Evolutionary conservation across 2,113 vertebrate species (phyloP), one percentile per base, ranked within the genome.

Genomic region (Tretioscincus oriximinensis): DNA sequence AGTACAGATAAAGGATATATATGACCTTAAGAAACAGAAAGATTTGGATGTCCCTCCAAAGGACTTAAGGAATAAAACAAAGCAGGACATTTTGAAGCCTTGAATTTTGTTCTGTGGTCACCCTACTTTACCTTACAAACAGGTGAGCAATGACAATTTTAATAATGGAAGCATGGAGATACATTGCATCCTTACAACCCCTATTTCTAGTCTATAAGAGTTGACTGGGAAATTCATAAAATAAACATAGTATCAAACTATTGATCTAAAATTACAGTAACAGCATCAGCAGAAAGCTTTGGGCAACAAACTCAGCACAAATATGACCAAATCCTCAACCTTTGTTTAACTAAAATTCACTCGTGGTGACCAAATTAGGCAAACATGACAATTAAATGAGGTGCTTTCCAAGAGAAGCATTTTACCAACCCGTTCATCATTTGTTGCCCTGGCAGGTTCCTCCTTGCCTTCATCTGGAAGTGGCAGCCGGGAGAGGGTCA

Each of bases 361-460:
- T 60, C 71, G 78, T 63, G 31, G 24, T 21, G 54, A 29, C 0
- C 72, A 11, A 4, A 73, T 81, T 79, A 82, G 87, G 41, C 26
- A 78, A 29, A 63, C 47, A 35, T 35, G 74, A 74, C 78, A 84
- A 84, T 9, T 49, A 63, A 49, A 16, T 58, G 31, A 79, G 49
- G 65, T 29, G 4, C 65, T 82, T 16, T 54, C 21, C 16, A 31
- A 77, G 31, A 51, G 41, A 86, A 58, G 85, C 26, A 64, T 70
- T n/a, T 76, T 51, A 90, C 94, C 0, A 95, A 99, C 98, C 95
- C 97, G 90, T 88, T 99, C 98, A 45, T 99, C 98, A 47, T 98
- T 97, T 9, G 97, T 98, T 12, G 96, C 95, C 89, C 93, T 94
- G 61, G 95, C 95, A 1, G 96, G 93, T 81, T 98, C 96, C 24